Conservation (phyloP, 2,888 invertebrate species). For the Drosophila percnosoma region DNA sequence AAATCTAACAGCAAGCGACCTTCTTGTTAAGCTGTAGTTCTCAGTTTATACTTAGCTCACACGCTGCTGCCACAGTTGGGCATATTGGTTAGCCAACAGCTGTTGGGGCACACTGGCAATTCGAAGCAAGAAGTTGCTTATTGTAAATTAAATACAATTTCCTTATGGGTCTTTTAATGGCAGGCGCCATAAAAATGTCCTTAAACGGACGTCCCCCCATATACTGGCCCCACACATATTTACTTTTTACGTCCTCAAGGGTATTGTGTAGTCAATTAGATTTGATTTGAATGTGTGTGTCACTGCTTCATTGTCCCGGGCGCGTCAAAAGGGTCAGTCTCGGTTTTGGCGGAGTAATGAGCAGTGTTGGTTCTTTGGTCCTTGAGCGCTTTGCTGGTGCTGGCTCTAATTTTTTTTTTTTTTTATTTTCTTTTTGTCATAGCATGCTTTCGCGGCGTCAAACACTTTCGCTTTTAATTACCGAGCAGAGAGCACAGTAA, state of each 20-base stretch:
- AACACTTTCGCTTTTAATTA: slow-evolving; percentile 80
- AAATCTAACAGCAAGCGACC: slow-evolving; percentile 61
- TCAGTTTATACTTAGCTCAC: slow-evolving; percentile 18
- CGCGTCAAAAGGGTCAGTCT: slow-evolving; percentile 57
- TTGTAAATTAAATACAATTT: neutral
- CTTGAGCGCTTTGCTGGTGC: slow-evolving; percentile 10
- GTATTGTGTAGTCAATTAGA: slow-evolving; percentile 41
- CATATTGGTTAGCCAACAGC: slow-evolving; percentile 19
- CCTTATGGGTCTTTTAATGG: neutral
- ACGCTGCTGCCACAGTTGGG: slow-evolving; percentile 7
- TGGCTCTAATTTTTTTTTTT: neutral
- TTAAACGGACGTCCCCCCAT: neutral
- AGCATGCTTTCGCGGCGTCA: slow-evolving; percentile 55
- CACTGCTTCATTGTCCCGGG: slow-evolving; percentile 32
- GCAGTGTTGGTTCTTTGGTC: slow-evolving; percentile 36
- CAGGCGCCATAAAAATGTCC: neutral
- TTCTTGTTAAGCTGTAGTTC: slow-evolving; percentile 45
- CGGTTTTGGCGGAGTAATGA: slow-evolving; percentile 40
- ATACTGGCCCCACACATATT: neutral
- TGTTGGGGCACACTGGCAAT: neutral
- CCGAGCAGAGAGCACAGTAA: slow-evolving; percentile 56
- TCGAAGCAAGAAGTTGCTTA: neutral
- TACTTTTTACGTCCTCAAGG: slow-evolving; percentile 2
- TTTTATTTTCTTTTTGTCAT: slow-evolving; percentile 24
- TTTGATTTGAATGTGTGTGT: slow-evolving; percentile 20